These are phyloP conservation scores for Drosophila anomelani DNA, from an alignment of 2,888 invertebrate species.

Conservation along the genomic window DNA sequence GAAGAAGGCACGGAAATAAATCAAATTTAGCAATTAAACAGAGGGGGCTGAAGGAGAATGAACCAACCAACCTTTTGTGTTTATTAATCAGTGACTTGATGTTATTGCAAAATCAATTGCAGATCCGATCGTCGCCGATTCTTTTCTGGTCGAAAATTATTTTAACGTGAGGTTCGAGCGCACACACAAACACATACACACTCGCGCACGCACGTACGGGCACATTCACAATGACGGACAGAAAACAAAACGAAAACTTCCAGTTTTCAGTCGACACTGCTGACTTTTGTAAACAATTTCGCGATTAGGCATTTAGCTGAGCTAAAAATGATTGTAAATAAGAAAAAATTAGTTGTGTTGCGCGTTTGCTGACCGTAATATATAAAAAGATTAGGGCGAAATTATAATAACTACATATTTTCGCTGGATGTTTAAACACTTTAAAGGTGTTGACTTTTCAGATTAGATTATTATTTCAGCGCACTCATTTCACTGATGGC, in stretches of 20 bases:
- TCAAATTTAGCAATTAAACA: constrained; percentile 25
- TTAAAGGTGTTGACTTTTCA: constrained; percentile 53
- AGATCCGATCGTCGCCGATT: constrained; percentile 24
- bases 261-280: constrained; percentile 11
- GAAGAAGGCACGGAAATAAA: constrained; percentile 42
- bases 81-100: constrained; percentile 56
- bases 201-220: background rate
- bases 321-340: constrained; percentile 46
- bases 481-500: constrained; percentile 43
- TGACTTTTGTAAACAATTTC: constrained; percentile 52
- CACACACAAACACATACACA: constrained; percentile 2
- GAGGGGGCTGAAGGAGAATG: constrained; percentile 10
- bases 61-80: constrained; percentile 52
- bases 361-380: constrained; percentile 17
- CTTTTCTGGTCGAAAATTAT: constrained; percentile 27
- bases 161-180: constrained; percentile 26
- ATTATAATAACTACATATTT: constrained; percentile 49
- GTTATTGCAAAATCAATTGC: constrained; percentile 24
- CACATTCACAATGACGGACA: constrained; percentile 26
- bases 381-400: constrained; percentile 61
- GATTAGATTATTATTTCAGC: constrained; percentile 67
- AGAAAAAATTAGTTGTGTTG: constrained; percentile 39
- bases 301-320: constrained; percentile 46
- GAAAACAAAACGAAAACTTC: constrained; percentile 31
- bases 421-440: constrained; percentile 45